Conservation (phyloP, 2,113 vertebrate species). For the Tretioscincus oriximinensis region DNA sequence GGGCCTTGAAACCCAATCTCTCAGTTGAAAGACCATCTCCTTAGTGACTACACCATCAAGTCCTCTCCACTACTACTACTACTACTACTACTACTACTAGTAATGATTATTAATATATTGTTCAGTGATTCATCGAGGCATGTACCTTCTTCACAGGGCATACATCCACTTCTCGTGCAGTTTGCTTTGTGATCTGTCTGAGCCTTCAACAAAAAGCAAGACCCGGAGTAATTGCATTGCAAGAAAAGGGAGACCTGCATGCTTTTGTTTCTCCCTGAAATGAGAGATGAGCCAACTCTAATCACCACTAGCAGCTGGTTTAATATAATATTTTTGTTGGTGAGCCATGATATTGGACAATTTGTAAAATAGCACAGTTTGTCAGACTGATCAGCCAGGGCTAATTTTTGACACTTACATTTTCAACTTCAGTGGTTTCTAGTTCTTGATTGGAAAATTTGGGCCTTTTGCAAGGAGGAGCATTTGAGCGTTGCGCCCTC, state of each 20-base stretch:
- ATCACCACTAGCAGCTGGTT: constrained; percentile 25
- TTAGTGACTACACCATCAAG: too few species aligned
- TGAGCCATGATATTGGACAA: constrained; percentile 47
- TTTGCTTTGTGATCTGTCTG: neutral
- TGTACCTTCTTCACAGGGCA: neutral
- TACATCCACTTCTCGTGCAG: neutral
- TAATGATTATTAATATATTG: too few species aligned
- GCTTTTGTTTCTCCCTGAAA: constrained; percentile 23
- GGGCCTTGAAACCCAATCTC: too few species aligned
- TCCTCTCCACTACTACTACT: too few species aligned
- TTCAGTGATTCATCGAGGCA: neutral
- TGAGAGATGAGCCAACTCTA: constrained; percentile 16
- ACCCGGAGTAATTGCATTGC: constrained; percentile 16
- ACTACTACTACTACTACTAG: too few species aligned
- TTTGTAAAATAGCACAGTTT: constrained; percentile 57
- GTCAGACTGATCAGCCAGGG: constrained; percentile 54
- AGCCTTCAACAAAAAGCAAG: neutral
- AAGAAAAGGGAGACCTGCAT: constrained; percentile 39
- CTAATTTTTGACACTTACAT: constrained; percentile 56
- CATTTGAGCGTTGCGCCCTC: constrained; percentile 53
- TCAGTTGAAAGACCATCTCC: too few species aligned
- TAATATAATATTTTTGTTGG: constrained; percentile 48
- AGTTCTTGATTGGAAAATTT: constrained; percentile 28
- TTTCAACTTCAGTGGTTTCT: constrained; percentile 58
- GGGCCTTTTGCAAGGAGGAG: constrained; percentile 10